These are phyloP conservation scores for Schmidtea mediterranea DNA, from an alignment of 1,140 invertebrate species.

Conservation along the genomic window DNA sequence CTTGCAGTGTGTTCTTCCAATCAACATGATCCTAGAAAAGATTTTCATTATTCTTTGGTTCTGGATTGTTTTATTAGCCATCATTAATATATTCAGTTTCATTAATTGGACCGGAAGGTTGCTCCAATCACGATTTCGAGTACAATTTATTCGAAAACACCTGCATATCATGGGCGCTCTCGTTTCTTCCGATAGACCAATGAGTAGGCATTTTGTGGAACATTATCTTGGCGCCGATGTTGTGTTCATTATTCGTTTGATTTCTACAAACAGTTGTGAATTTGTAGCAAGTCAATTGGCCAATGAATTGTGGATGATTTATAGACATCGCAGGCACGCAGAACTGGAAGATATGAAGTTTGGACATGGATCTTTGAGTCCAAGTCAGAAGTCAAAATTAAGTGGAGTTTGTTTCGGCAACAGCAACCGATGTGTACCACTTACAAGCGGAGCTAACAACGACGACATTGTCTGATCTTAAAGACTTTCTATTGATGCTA, in stretches of 20 bases:
- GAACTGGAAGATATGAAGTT: not conserved
- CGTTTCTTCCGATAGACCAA: not conserved
- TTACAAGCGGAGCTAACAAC: too few relatives aligned
- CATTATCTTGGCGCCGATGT: slow-evolving; percentile 10
- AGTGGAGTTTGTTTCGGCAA: too few relatives aligned
- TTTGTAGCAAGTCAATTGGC: slow-evolving; percentile 9
- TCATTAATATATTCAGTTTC: slow-evolving; percentile 23
- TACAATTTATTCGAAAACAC: slow-evolving; percentile 26
- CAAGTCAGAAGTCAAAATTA: too few relatives aligned
- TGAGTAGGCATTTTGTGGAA: slow-evolving; percentile 7
- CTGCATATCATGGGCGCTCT: slow-evolving; percentile 8
- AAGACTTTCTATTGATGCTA: too few relatives aligned
- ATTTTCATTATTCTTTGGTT: slow-evolving; percentile 6
- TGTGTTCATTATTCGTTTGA: slow-evolving; percentile 9
- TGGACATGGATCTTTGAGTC: too few relatives aligned
- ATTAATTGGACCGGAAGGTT: slow-evolving; percentile 16
- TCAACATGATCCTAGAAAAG: slow-evolving; percentile 10
- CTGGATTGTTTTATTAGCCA: slow-evolving; percentile 10
- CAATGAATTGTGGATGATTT: slow-evolving; percentile 1
- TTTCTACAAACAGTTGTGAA: slow-evolving; percentile 9
- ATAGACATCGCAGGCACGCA: not conserved
- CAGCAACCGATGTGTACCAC: too few relatives aligned
- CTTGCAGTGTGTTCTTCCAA: slow-evolving; percentile 9
- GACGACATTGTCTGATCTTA: too few relatives aligned
- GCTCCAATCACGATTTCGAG: slow-evolving; percentile 12